Conservation (phyloP, 2,113 vertebrate species). For the Chrysemys picta region DNA sequence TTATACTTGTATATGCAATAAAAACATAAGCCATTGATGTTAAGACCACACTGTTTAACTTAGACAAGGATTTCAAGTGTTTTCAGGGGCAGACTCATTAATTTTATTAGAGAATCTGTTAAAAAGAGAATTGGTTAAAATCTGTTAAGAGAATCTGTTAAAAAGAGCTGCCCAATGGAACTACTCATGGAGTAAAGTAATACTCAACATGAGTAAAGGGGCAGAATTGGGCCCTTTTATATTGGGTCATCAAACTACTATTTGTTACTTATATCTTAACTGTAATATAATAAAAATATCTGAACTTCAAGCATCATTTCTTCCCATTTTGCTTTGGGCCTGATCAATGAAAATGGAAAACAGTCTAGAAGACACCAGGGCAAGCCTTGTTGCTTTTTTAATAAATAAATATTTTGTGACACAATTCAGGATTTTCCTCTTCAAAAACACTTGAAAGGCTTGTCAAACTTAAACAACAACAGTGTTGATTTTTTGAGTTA, state of each 20-base stretch:
- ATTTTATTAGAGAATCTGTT: background rate
- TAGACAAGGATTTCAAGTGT: background rate
- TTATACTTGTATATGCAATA: conserved; percentile 70
- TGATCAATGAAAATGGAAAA: background rate
- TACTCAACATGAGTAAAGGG: background rate
- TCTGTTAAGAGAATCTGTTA: background rate
- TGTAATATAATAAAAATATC: background rate
- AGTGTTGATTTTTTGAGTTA: background rate
- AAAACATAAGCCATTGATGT: conserved; percentile 46
- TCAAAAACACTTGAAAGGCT: background rate
- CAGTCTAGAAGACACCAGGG: background rate
- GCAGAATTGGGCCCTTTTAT: background rate
- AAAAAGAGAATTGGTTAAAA: background rate
- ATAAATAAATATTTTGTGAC: background rate
- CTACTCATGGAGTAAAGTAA: background rate
- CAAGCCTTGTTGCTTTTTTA: background rate
- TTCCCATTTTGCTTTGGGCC: background rate
- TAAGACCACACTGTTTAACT: background rate
- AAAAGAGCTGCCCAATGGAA: background rate
- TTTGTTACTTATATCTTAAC: background rate
- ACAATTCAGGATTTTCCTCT: conserved; percentile 2
- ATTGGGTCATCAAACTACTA: background rate
- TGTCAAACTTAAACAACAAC: background rate
- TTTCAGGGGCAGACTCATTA: background rate
- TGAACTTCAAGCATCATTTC: background rate